Conservation (phyloP, 2,113 vertebrate species). For the Aphyosemion australe region DNA sequence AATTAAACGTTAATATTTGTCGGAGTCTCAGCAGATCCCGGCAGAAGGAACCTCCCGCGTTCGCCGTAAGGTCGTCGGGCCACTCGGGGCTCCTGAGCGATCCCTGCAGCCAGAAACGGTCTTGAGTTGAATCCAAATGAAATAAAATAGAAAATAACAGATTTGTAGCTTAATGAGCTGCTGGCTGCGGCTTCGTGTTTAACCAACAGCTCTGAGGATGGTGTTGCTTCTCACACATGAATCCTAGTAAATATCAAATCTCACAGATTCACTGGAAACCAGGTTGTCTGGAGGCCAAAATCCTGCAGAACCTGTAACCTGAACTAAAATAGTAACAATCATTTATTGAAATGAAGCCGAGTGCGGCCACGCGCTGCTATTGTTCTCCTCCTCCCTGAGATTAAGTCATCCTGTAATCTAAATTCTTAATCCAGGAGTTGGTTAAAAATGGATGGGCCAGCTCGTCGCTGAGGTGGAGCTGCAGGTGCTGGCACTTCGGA, state of each 20-base stretch:
- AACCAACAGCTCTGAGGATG: neutral
- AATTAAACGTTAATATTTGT: too few species aligned
- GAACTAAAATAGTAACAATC: neutral
- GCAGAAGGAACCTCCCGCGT: too few species aligned
- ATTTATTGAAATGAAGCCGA: neutral
- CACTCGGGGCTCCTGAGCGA: neutral
- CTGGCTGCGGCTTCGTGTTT: neutral
- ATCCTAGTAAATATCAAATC: neutral
- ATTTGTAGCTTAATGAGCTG: neutral
- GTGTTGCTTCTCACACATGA: neutral
- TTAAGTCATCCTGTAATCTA: conserved; percentile 19
- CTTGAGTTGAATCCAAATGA: too few species aligned
- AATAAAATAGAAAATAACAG: neutral
- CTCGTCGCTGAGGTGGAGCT: conserved; percentile 7
- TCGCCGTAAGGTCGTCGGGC: too few species aligned
- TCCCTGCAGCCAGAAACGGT: neutral
- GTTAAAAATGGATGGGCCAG: conserved; percentile 24
- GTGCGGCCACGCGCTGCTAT: conserved; percentile 4
- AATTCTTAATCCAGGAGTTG: conserved; percentile 11
- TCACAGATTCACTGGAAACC: neutral
- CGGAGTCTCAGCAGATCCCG: too few species aligned
- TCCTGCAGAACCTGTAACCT: neutral
- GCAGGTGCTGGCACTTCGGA: conserved; percentile 15
- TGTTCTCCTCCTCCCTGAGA: neutral
- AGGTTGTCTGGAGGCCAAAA: neutral